Percentiles rank a stretch among this genome's conserved stretches.
Evolutionary conservation across 2,888 invertebrate genomes (phyloP).

Genomic region (Drosophila affinis): DNA sequence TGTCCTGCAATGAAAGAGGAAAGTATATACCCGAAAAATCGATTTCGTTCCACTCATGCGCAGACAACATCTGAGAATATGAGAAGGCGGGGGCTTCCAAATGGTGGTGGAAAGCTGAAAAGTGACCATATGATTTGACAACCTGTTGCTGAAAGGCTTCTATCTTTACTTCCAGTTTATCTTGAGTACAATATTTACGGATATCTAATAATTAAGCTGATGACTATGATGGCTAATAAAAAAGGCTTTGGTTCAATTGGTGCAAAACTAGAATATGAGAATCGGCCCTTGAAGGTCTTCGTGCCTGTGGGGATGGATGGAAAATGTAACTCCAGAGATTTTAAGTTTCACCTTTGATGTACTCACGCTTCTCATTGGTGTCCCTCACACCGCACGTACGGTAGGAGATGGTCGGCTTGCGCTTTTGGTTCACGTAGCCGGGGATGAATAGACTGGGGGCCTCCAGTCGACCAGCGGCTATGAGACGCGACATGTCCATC

Average conservation of each 20-base stretch:
- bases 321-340: background rate
- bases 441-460: slow-evolving; percentile 91
- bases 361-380: slow-evolving; percentile 88
- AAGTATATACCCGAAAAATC: slow-evolving; percentile 40
- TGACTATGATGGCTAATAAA: slow-evolving; percentile 57
- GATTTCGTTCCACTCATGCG: slow-evolving; percentile 36
- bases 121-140: slow-evolving; percentile 17
- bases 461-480: slow-evolving; percentile 90
- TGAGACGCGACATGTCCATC: slow-evolving; percentile 89
- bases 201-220: slow-evolving; percentile 46
- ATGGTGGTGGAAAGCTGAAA: slow-evolving; percentile 14
- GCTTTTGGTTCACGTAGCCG: slow-evolving; percentile 89
- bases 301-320: slow-evolving; percentile 52
- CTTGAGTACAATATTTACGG: slow-evolving; percentile 14
- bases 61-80: slow-evolving; percentile 23
- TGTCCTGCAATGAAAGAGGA: slow-evolving; percentile 15
- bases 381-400: slow-evolving; percentile 91
- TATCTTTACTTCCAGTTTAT: background rate
- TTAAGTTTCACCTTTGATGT: fast-evolving
- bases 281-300: slow-evolving; percentile 61
- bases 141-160: background rate
- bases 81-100: slow-evolving; percentile 15
- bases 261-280: slow-evolving; percentile 54
- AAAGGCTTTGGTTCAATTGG: slow-evolving; percentile 57
- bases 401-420: slow-evolving; percentile 89